Evolutionary conservation across 1,140 invertebrate species (phyloP), one percentile per base, ranked within the genome.

Genomic region (Drosophila parvula): DNA sequence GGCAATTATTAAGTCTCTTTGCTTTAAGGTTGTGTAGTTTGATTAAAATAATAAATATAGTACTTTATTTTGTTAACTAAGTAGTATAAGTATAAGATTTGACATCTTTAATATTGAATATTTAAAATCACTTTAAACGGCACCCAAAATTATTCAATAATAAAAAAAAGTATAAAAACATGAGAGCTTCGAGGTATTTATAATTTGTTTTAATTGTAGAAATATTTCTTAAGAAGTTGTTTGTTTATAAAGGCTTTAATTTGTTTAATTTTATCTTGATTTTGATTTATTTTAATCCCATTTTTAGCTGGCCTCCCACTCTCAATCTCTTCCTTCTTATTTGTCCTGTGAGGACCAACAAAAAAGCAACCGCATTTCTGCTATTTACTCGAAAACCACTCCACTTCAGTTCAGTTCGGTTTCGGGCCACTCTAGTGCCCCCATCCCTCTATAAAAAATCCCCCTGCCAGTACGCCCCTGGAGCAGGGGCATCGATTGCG

Each of bases 361-460:
- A 86, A 88, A 88, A 86, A 70, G 68, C 83, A 83, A 82, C 77
- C 79, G 73, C 83, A 76, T 53, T 79, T 88, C 64, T 82, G 79
- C 71, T 79, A 77, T 88, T 86, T 77, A 61, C 83, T 88, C 67
- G 53, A 86, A 79, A 63, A 79, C 61, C 76, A 62, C 75, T 77
- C 56, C 62, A 76, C 74, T 55, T 44, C 47, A 12, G 38, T 56
- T 55, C 68, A 67, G 51, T 78, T 82, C 60, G 73, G 79, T 76
- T 83, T 73, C n/a, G 40, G 43, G 22, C 30, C 61, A 56, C 61
- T 64, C 51, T 51, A 64, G 5, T 44, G 16, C 16, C 59, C 59
- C 50, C 41, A 63, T 32, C 48, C 55, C 53, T 38, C 16, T 41
- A 3, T 22, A 6, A 12, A 63, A 32, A 47, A 11, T 11, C 48